Conservation (phyloP, 2,113 vertebrate species). For the Mus spicilegus region DNA sequence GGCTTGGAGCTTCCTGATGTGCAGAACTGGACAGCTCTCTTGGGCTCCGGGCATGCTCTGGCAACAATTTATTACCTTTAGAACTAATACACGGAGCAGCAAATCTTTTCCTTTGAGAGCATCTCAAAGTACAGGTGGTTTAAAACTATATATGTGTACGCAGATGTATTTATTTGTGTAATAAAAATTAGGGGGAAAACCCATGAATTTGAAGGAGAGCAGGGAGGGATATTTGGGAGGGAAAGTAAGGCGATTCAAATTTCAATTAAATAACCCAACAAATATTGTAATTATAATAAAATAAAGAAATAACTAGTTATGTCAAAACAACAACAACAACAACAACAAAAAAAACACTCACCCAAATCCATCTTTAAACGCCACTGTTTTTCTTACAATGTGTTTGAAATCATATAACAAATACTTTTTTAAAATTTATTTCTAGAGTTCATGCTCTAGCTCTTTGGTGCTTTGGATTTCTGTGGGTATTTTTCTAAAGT, state of each 20-base stretch:
- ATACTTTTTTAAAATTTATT: not conserved
- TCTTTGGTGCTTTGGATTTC: conserved; percentile 41
- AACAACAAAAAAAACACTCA: no score
- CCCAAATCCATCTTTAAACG: not conserved
- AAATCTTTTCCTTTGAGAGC: conserved; percentile 24
- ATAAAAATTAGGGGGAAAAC: not conserved
- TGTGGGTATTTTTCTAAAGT: conserved; percentile 30
- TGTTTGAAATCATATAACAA: not conserved
- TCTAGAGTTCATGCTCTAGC: not conserved
- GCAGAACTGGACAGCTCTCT: not conserved
- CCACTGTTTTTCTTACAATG: conserved; percentile 3
- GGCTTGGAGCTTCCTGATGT: not conserved
- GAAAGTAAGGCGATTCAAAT: not conserved
- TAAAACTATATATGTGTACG: not conserved
- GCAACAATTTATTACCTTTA: not conserved
- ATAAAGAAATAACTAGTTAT: not conserved
- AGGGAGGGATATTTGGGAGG: not conserved
- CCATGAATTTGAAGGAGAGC: not conserved
- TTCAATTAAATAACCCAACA: not conserved
- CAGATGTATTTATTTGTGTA: not conserved
- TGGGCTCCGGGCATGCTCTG: not conserved
- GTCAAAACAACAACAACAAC: not conserved
- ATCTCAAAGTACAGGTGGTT: not conserved
- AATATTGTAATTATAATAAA: not conserved
- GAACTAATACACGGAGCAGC: not conserved